Evolutionary conservation across 2,888 invertebrate genomes (phyloP).

Genomic region (Melieria crassipennis): DNA sequence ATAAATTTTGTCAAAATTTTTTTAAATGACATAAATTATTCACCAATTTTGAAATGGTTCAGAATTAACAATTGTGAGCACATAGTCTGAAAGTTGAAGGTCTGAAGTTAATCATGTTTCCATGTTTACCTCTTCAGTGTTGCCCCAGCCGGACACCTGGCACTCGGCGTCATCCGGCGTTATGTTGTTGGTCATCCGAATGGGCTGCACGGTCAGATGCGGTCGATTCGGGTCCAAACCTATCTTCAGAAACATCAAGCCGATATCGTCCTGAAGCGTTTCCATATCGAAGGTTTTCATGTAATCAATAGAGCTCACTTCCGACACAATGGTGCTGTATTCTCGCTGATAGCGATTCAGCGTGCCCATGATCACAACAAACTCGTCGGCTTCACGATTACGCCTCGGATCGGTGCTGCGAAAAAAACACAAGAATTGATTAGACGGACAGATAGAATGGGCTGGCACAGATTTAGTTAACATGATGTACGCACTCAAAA

Average conservation of each 20-base stretch:
- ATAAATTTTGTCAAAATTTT: no score
- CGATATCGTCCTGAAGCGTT: slow-evolving; percentile 60
- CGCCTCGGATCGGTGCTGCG: no score
- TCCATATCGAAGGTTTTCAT: slow-evolving; percentile 54
- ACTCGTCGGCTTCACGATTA: slow-evolving; percentile 55
- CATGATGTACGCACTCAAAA: slow-evolving; percentile 53
- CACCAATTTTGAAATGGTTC: no score
- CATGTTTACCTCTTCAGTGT: slow-evolving; percentile 51
- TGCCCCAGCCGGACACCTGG: slow-evolving; percentile 63
- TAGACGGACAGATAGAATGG: background rate
- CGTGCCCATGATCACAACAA: slow-evolving; percentile 61
- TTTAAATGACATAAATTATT: no score
- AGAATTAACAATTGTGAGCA: no score
- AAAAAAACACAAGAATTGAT: background rate
- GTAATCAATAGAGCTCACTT: slow-evolving; percentile 54
- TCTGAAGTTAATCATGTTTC: no score
- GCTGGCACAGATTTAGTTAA: background rate
- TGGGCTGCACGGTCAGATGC: slow-evolving; percentile 52
- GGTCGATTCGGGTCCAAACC: slow-evolving; percentile 48
- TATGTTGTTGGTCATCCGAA: slow-evolving; percentile 44
- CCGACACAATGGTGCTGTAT: slow-evolving; percentile 56
- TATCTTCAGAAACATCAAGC: slow-evolving; percentile 54
- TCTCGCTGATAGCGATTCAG: slow-evolving; percentile 55
- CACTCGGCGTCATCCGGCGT: slow-evolving; percentile 50
- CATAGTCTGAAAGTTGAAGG: no score